Conservation (phyloP, 37 sponge, comb jelly and placozoan species). For the Aphrocallistes beatrix region DNA sequence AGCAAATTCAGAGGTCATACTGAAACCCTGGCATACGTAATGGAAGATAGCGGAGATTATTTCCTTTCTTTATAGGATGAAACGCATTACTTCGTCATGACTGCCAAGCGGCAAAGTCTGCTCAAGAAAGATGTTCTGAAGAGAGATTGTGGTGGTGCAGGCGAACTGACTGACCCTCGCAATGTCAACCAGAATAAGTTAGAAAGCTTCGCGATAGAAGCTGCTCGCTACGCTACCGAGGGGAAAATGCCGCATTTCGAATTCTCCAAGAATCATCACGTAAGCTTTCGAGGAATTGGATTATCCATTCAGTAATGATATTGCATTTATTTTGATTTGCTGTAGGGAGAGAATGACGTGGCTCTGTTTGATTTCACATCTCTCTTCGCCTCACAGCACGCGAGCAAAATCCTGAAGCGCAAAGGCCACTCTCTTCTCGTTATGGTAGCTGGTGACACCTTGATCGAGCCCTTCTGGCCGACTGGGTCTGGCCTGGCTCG, state of each 20-base stretch:
- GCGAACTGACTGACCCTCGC: background rate
- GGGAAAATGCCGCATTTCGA: constrained; percentile 45
- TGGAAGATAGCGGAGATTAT: too few relatives aligned
- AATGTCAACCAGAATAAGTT: constrained; percentile 44
- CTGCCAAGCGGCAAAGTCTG: constrained; percentile 90
- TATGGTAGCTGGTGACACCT: constrained; percentile 74
- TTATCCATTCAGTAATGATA: background rate
- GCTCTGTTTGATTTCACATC: constrained; percentile 95
- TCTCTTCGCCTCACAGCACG: constrained; percentile 76
- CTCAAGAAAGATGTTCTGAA: constrained; percentile 71
- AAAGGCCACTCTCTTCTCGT: constrained; percentile 58
- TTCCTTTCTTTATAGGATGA: constrained; percentile 54
- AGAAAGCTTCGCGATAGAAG: constrained; percentile 57
- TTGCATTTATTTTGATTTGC: background rate
- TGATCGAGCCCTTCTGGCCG: constrained; percentile 98
- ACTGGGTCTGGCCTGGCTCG: constrained; percentile 84
- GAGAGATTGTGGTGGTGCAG: constrained; percentile 32
- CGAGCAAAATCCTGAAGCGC: constrained; percentile 47
- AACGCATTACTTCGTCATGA: constrained; percentile 99
- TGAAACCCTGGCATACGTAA: too few relatives aligned
- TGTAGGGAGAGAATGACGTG: constrained; percentile 58
- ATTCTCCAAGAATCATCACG: constrained; percentile 54
- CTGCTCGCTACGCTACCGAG: constrained; percentile 63
- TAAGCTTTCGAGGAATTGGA: background rate
- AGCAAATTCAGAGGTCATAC: too few relatives aligned